Evolutionary conservation across 2,113 vertebrate species (phyloP).

Genomic region (Phrynosoma platyrhinos): DNA sequence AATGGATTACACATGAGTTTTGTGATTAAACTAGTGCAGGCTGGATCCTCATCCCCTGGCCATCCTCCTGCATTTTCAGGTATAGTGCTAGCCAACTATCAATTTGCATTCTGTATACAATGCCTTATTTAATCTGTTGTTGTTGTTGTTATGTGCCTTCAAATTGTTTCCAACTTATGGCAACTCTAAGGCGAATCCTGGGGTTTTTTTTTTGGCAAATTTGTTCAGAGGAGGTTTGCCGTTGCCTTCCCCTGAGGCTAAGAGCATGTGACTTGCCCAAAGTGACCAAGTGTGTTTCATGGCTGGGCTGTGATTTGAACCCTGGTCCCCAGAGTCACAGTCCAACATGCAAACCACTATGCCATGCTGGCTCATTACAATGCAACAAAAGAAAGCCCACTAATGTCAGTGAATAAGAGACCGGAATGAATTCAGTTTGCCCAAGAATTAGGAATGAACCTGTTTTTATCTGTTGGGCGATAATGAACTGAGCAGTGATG

Average conservation of each 20-base stretch:
- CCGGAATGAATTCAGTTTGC: not conserved
- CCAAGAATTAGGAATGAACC: not conserved
- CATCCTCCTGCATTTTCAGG: not conserved
- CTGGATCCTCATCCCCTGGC: not conserved
- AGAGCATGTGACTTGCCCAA: too few relatives aligned
- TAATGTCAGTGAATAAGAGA: not conserved
- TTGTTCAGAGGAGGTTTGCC: too few relatives aligned
- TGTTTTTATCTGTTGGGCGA: not conserved
- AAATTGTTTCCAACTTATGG: too few relatives aligned
- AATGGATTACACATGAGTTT: not conserved
- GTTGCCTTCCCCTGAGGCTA: too few relatives aligned
- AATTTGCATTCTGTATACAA: not conserved
- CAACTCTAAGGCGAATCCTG: too few relatives aligned
- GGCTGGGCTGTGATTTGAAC: too few relatives aligned
- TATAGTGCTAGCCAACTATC: not conserved
- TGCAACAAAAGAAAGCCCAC: not conserved
- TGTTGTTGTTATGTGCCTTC: too few relatives aligned
- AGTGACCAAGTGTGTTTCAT: too few relatives aligned
- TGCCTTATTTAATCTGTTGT: not conserved
- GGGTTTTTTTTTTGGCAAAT: too few relatives aligned
- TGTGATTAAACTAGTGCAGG: not conserved
- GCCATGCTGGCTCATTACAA: not conserved
- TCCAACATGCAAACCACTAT: too few relatives aligned
- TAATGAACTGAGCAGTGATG: not conserved
- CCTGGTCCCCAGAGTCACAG: too few relatives aligned